Evolutionary conservation across 1,140 invertebrate genomes (phyloP).

Genomic region (Drosophila takahashii): DNA sequence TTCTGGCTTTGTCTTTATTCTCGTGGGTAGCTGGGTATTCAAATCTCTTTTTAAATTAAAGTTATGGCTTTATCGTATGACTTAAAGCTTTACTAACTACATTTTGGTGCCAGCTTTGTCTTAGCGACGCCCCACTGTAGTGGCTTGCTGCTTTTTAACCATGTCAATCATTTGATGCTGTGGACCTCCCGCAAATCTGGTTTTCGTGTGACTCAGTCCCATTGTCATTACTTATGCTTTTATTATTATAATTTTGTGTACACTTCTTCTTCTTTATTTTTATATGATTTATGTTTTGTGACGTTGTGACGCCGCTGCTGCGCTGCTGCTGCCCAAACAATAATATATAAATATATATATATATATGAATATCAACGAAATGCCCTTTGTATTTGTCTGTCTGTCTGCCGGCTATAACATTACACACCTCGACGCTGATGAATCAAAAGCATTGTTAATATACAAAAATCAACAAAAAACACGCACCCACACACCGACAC

Average conservation of each 20-base stretch:
- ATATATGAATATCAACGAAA: constrained; percentile 22
- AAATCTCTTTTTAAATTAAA: not conserved
- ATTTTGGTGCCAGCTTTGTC: not conserved
- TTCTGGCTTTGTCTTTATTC: not conserved
- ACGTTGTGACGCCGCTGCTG: constrained; percentile 44
- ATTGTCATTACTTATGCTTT: constrained; percentile 31
- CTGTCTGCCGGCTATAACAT: constrained; percentile 41
- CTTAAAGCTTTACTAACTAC: constrained; percentile 1
- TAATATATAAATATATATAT: constrained; percentile 8
- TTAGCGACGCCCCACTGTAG: constrained; percentile 19
- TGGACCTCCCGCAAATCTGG: constrained; percentile 19
- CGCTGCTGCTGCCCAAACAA: constrained; percentile 20
- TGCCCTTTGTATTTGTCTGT: constrained; percentile 42
- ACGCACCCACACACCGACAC: constrained; percentile 26
- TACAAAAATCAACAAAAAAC: constrained; percentile 33
- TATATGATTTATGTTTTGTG: constrained; percentile 61
- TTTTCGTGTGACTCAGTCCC: constrained; percentile 24
- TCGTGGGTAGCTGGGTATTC: not conserved
- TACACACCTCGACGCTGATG: constrained; percentile 34
- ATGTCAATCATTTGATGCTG: constrained; percentile 22
- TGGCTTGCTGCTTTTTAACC: constrained; percentile 16
- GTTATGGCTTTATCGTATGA: not conserved
- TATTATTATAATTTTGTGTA: constrained; percentile 54
- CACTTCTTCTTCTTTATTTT: constrained; percentile 48
- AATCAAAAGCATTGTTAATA: constrained; percentile 54